Conservation (phyloP, 1,140 invertebrate genomes). For the Penaeus indicus region DNA sequence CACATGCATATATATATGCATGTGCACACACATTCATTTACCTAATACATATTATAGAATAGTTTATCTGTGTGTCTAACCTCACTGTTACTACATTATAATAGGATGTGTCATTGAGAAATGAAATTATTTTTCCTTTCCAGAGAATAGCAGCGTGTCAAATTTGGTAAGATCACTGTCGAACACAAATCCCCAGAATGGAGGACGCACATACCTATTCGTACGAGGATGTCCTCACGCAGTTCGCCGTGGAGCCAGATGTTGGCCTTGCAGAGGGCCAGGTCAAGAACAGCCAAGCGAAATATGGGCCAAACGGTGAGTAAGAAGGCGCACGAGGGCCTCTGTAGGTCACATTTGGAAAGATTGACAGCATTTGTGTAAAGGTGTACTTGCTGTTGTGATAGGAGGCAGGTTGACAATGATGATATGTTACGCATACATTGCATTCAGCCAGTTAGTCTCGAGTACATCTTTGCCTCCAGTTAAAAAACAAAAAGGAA, state of each 20-base stretch:
- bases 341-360: too few relatives aligned
- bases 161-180: neutral
- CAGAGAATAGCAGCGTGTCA: conserved; percentile 23
- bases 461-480: conserved; percentile 70
- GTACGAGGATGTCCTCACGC: conserved; percentile 91
- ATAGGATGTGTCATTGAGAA: too few relatives aligned
- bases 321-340: conserved; percentile 65
- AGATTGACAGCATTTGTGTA: too few relatives aligned
- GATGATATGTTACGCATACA: neutral
- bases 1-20: too few relatives aligned
- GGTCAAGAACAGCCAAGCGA: conserved; percentile 95
- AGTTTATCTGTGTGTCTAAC: too few relatives aligned
- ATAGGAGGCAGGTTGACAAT: conserved; percentile 59
- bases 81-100: too few relatives aligned
- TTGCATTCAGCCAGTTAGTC: neutral
- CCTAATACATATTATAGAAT: too few relatives aligned
- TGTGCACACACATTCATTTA: too few relatives aligned
- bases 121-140: neutral
- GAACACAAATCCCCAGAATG: conserved; percentile 78
- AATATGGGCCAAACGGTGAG: conserved; percentile 99
- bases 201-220: conserved; percentile 96
- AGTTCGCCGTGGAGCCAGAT: conserved; percentile 92
- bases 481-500: too few relatives aligned
- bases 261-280: conserved; percentile 92
- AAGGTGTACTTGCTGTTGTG: neutral